A percentile compares a stretch with the other conserved stretches of the same genome.
These are phyloP conservation scores for Actenoides hombroni DNA, from an alignment of 2,113 vertebrate species.

Conservation along the genomic window DNA sequence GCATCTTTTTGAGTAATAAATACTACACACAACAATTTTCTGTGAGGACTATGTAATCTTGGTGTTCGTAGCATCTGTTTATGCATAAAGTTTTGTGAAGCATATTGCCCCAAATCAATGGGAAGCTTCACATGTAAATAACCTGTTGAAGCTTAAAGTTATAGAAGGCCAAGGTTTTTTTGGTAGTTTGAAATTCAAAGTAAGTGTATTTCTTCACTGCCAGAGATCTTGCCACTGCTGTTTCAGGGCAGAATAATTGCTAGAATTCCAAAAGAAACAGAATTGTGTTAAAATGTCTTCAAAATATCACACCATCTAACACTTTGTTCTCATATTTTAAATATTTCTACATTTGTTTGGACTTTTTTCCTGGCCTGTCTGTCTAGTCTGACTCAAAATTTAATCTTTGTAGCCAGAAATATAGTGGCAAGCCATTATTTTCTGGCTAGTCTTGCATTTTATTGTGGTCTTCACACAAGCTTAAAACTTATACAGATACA, in stretches of 20 bases:
- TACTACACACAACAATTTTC: neutral
- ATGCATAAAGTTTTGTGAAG: neutral
- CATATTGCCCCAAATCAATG: neutral
- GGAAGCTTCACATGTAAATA: neutral
- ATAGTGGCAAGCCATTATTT: neutral
- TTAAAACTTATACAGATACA: neutral
- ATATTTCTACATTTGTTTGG: rapidly evolving
- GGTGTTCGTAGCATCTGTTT: neutral
- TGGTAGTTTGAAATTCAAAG: neutral
- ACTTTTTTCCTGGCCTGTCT: neutral
- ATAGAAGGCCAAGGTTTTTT: neutral
- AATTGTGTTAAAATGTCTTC: neutral
- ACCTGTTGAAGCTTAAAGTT: neutral
- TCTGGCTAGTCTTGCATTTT: neutral
- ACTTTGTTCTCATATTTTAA: neutral
- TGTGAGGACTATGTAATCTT: neutral
- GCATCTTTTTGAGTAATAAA: neutral
- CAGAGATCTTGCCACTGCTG: neutral
- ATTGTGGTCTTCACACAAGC: neutral
- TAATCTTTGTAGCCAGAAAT: neutral
- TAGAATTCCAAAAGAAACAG: neutral
- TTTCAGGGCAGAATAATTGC: neutral
- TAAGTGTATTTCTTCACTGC: neutral
- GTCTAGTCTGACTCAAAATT: neutral
- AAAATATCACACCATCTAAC: neutral